Evolutionary conservation across 2,113 vertebrate genomes (phyloP).

Genomic region (rabbit (Oryctolagus cuniculus)): mOryCun1.1 NC_091434.1:85860501-85861000

Average conservation of each 20-base stretch:
- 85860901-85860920: neutral
- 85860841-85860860: neutral
- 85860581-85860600: conserved; percentile 15
- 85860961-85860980: neutral
- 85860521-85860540: neutral
- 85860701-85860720: neutral
- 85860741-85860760: neutral
- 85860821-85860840: neutral
- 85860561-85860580: neutral
- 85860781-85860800: neutral
- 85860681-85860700: neutral
- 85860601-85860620: neutral
- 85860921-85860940: neutral
- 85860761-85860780: conserved; percentile 11
- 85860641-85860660: conserved; percentile 21
- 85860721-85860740: neutral
- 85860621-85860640: neutral
- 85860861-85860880: neutral
- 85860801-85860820: conserved; percentile 29
- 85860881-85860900: neutral
- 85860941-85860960: neutral
- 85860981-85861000: neutral
- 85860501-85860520: neutral
- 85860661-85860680: neutral
- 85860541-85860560: neutral